phyloP scores from a whole-genome alignment of 2,888 invertebrate species.

The Uropetala carovei region DNA sequence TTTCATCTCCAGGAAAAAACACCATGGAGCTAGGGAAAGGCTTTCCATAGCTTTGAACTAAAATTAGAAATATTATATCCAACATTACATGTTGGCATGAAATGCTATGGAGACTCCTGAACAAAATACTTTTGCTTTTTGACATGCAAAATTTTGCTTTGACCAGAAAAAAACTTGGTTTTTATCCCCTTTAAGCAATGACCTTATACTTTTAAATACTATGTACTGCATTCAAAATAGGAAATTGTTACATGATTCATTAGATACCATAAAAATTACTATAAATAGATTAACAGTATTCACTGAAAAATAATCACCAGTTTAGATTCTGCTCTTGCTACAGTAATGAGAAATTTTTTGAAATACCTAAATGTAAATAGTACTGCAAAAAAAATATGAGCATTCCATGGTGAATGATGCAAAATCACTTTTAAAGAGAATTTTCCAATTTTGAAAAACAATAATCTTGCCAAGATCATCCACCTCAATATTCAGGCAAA shows the following conservation, averaged over 20 bases:
- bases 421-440: constrained; percentile 1
- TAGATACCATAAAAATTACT: background rate
- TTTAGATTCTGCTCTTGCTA: background rate
- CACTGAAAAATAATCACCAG: background rate
- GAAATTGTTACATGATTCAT: background rate
- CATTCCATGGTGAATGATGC: background rate
- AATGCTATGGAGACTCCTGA: no score
- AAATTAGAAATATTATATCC: no score
- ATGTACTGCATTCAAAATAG: background rate
- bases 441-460: background rate
- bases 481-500: background rate
- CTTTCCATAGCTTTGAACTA: no score
- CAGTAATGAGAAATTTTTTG: background rate
- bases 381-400: background rate
- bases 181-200: no score
- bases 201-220: background rate
- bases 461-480: background rate
- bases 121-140: no score
- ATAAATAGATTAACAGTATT: background rate
- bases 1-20: no score
- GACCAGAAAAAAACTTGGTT: no score
- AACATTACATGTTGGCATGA: no score
- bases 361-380: background rate
- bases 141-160: no score
- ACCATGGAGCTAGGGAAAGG: no score